Conservation (phyloP, 1,140 invertebrate genomes). For the Octopus sinensis region DNA sequence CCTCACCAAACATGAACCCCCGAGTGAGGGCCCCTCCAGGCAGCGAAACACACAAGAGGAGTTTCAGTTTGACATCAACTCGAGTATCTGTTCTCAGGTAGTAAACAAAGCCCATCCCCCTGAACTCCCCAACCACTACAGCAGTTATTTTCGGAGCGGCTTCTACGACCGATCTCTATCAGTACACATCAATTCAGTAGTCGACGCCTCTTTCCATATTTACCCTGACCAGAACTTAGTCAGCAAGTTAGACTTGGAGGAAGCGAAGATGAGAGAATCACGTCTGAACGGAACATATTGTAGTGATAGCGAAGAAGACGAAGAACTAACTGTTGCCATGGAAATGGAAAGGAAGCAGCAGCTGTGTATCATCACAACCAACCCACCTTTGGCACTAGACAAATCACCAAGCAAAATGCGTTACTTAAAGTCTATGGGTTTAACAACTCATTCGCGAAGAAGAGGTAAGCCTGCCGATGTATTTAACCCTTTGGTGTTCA, state of each 20-base stretch:
- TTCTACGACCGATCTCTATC: background rate
- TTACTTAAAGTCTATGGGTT: slow-evolving; percentile 38
- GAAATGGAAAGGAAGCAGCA: slow-evolving; percentile 30
- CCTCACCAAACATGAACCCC: background rate
- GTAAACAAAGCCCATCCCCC: background rate
- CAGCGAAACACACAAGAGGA: background rate
- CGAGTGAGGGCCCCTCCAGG: background rate
- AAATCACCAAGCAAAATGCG: slow-evolving; percentile 39
- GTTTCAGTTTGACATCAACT: slow-evolving; percentile 16
- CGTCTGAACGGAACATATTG: slow-evolving; percentile 29
- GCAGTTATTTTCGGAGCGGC: background rate
- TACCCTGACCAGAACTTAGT: slow-evolving; percentile 16
- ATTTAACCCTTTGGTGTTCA: too few relatives aligned
- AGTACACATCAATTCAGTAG: background rate
- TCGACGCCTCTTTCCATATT: background rate
- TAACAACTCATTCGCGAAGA: slow-evolving; percentile 39
- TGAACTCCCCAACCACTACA: background rate
- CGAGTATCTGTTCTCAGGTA: slow-evolving; percentile 12
- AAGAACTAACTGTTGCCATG: slow-evolving; percentile 30
- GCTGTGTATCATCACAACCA: slow-evolving; percentile 36
- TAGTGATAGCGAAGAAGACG: slow-evolving; percentile 43
- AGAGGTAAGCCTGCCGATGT: slow-evolving; percentile 32
- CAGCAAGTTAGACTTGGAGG: slow-evolving; percentile 43
- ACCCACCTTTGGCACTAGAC: slow-evolving; percentile 41
- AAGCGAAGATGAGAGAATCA: slow-evolving; percentile 30